These are phyloP conservation scores for Gymnodraco acuticeps DNA, from an alignment of 2,797 vertebrate species.

Conservation along the genomic window DNA sequence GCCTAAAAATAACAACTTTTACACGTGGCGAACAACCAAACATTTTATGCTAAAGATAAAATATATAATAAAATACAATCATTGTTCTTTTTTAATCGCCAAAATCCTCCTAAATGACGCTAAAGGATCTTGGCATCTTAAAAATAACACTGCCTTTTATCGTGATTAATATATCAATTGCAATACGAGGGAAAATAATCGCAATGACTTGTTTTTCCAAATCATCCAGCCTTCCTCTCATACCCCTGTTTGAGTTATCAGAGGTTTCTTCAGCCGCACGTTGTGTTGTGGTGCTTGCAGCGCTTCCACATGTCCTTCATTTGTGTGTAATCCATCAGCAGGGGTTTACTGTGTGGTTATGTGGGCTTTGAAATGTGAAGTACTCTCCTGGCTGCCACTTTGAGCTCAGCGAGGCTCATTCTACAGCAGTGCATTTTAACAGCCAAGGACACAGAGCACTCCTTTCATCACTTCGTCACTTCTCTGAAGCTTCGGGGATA, in stretches of 20 bases:
- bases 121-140: too few species aligned
- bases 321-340: background rate
- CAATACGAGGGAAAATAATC: too few species aligned
- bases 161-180: too few species aligned
- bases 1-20: too few species aligned
- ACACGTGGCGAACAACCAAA: too few species aligned
- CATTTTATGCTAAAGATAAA: too few species aligned
- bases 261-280: background rate
- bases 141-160: too few species aligned
- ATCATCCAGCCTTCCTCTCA: too few species aligned
- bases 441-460: slow-evolving; percentile 39
- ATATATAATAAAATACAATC: too few species aligned
- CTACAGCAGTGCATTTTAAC: background rate
- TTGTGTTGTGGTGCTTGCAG: slow-evolving; percentile 14
- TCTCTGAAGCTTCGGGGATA: slow-evolving; percentile 27
- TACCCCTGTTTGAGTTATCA: background rate
- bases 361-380: slow-evolving; percentile 31
- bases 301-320: slow-evolving; percentile 18
- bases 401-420: background rate
- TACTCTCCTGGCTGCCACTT: background rate
- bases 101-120: too few species aligned
- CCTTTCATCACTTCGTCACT: slow-evolving; percentile 7
- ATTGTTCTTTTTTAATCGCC: too few species aligned
- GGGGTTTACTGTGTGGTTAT: slow-evolving; percentile 10
- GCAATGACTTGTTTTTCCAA: too few species aligned